Base-by-base conservation (phyloP, 2,888 invertebrate genomes). In the Scaptomyza caliginosa region DNA sequence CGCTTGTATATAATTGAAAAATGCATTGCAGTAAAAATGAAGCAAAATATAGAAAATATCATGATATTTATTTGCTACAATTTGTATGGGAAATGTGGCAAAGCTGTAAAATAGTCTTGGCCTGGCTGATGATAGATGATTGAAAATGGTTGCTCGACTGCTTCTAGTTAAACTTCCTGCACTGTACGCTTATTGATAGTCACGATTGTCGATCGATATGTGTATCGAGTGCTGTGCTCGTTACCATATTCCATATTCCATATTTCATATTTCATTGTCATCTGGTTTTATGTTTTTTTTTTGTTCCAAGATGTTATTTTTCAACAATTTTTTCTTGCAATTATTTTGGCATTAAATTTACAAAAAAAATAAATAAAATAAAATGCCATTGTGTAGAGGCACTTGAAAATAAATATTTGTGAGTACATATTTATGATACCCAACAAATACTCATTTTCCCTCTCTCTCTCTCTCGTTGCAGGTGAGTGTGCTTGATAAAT, bases 1-100 rank as follows among this genome's bases (percentile, higher is more conserved):
- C n/a, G 74, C 67, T 64, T 17, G 46, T 76, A 30, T 32, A 32
- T 69, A 68, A 69, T 70, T 86, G 83, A 76, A 83, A 82, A 83
- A 80, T 86, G 80, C 59, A 72, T 74, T 82, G 83, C 79, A 65
- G 76, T 85, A 75, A 85, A 87, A 82, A 68, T 62, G 51, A 64
- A 82, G 52, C 51, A 76, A 75, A 70, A 66, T 54, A 16, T 34
- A 30, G 5, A 5, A 11, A 28, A 10, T 49, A 23, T 32, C 7
- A 49, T 67, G 67, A 60, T 73, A 56, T 45, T n/a, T n/a, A 68
- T 67, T 73, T 55, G 16, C 10, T 56, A 36, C 55, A 60, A 69
- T 79, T 86, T 65, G 49, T 81, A 64, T 59, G 17, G 34, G 24
- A 19, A 51, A 66, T 38, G 17, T 43, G 50, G 7, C 28, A 17